Base-by-base conservation (phyloP, 2,888 invertebrate genomes). In the Cheilosia urbana region DNA sequence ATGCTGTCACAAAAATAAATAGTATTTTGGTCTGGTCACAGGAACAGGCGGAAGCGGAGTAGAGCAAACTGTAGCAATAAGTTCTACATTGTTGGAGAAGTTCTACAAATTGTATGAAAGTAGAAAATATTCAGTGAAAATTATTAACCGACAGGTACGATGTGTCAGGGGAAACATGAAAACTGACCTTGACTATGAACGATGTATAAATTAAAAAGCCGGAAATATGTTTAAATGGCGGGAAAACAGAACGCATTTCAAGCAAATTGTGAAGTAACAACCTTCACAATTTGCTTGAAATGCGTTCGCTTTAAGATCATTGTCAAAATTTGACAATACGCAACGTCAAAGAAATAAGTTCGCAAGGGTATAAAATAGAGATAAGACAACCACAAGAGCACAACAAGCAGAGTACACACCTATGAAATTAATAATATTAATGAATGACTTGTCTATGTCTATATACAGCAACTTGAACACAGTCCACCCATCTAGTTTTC, bases 401-500 rank as follows among this genome's bases (percentile, higher is more conserved):
- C 37, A 13, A 11, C 37, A 37, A 13, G 4, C 37, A 13, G 4
- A 37, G 13, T 13, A 37, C 27, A 66, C 34, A 63, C 62, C 30
- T 6, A 21, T 27, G 27, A 30, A 30, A 30, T 3, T 30, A 1
- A 0, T 51, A 47, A 17, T 37, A 63, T 4, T 37, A 11, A 49
- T 13, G 9, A 5, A 37, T 51, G n/a, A 15, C 13, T 34, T 17
- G 9, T 42, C 19, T 17, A 40, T 0, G 13, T 13, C 19, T 17
- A 27, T 0, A 13, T n/a, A n/a, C 34, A 55, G 34, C 45, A 63
- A 17, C 24, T 5, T 24, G 34, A 51, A 37, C 34, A 34, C 37
- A 37, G 27, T 65, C 58, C 71, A 58, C 49, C 37, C 37, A 66
- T 75, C 75, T 57, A 75, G 57, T 75, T 75, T 57, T 57, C 19